phyloP scores from a whole-genome alignment of 2,888 invertebrate genomes.

The Sepiola atlantica region DNA sequence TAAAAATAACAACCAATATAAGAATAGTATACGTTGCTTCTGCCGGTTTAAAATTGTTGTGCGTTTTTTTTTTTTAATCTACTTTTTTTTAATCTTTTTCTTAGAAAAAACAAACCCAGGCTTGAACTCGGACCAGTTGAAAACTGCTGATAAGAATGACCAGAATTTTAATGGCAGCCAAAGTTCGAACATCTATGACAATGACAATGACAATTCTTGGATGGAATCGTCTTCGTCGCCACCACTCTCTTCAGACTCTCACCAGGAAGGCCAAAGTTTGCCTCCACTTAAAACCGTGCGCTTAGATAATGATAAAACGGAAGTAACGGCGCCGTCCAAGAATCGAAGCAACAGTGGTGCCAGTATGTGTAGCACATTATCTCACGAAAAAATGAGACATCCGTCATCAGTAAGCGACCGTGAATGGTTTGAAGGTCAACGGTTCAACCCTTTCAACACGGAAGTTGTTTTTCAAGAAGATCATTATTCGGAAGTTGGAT shows the following conservation, averaged over 20 bases:
- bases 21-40: too few species aligned
- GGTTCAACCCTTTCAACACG: conserved; percentile 42
- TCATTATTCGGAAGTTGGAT: conserved; percentile 44
- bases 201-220: neutral
- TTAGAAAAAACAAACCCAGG: neutral
- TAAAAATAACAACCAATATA: too few species aligned
- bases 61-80: too few species aligned
- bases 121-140: neutral
- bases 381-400: neutral
- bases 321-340: neutral
- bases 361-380: neutral
- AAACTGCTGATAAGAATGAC: neutral
- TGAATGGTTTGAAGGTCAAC: neutral
- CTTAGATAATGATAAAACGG: neutral
- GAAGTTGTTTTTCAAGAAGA: conserved; percentile 42
- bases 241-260: neutral
- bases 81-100: neutral
- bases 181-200: neutral
- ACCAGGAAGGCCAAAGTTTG: neutral
- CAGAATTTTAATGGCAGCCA: neutral
- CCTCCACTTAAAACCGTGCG: neutral
- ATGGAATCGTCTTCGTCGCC: neutral
- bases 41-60: too few species aligned
- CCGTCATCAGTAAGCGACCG: neutral
- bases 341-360: neutral